Conservation (phyloP, 2,888 invertebrate genomes). For the Caenorhabditis angaria region DNA sequence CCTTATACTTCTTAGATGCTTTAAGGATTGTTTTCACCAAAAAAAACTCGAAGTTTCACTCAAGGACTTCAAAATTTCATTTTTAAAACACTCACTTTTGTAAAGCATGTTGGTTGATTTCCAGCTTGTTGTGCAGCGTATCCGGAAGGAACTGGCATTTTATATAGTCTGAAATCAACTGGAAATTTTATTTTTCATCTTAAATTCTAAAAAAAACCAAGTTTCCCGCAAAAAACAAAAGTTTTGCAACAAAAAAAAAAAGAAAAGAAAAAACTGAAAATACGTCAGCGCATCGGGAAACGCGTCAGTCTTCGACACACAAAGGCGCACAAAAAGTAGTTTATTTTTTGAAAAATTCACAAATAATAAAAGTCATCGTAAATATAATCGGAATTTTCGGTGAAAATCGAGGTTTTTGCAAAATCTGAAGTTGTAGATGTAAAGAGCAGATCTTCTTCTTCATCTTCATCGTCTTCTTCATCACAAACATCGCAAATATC, state of each 20-base stretch:
- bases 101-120: slow-evolving; percentile 34
- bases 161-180: slow-evolving; percentile 10
- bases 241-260: slow-evolving; percentile 13
- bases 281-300: slow-evolving; percentile 3
- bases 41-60: too few relatives aligned
- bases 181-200: background rate
- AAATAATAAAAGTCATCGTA: background rate
- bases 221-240: background rate
- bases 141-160: slow-evolving; percentile 44
- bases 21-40: too few relatives aligned
- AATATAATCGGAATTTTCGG: background rate
- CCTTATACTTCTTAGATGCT: too few relatives aligned
- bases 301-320: background rate
- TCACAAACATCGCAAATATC: slow-evolving; percentile 27
- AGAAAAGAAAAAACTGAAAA: slow-evolving; percentile 26
- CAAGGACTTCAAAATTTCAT: background rate
- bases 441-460: slow-evolving; percentile 6
- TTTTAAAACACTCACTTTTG: slow-evolving; percentile 24
- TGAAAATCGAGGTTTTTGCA: too few relatives aligned
- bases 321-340: background rate
- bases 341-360: background rate
- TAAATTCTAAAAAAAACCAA: background rate
- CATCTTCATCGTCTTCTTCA: slow-evolving; percentile 25
- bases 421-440: background rate
- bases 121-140: slow-evolving; percentile 36